Evolutionary conservation across 2,113 vertebrate species (phyloP), one percentile per base, ranked within the genome.

Genomic region (Ammospiza caudacuta): DNA sequence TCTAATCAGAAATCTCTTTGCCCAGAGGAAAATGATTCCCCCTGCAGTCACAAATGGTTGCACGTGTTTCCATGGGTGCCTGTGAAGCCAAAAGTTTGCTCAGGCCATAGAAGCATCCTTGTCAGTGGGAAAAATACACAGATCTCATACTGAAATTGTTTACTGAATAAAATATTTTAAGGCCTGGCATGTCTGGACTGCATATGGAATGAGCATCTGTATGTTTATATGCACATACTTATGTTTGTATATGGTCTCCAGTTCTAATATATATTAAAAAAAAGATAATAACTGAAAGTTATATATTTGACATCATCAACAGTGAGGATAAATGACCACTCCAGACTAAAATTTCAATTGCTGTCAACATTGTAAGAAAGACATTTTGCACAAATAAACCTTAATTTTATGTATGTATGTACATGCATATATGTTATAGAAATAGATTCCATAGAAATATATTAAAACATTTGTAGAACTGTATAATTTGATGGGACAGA

Each of bases 11-110:
- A 91, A 85, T 97, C 86, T 87, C 52, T 96, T 92, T 92, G 75
- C 55, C 63, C 81, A 96, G 69, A 67, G 70, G 92, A 94, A 94
- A 96, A 86, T 37, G 20, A 89, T 96, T 97, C 90, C 95, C 41
- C 47, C n/a, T 97, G 62, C 72, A 95, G 69, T 95, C 94, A 95
- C 59, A 94, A 94, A 94, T 17, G 85, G 46, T 68, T 86, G 25
- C 74, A 84, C 31, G 77, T 68, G 74, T 87, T 70, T 96, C 75
- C 57, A 95, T 37, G 91, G 86, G 89, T 96, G 62, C 49, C 86
- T 93, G 41, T 64, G 85, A 89, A 95, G 86, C 61, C 90, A 95
- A 76, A 92, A 92, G 21, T 59, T 84, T 85, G 43, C 52, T 79
- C 21, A 69, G 49, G 28, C 47, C 28, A 24, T 21, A 64, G 88